These are phyloP conservation scores for Doris montereyensis DNA, from an alignment of 2,888 invertebrate species.

Conservation along the genomic window DNA sequence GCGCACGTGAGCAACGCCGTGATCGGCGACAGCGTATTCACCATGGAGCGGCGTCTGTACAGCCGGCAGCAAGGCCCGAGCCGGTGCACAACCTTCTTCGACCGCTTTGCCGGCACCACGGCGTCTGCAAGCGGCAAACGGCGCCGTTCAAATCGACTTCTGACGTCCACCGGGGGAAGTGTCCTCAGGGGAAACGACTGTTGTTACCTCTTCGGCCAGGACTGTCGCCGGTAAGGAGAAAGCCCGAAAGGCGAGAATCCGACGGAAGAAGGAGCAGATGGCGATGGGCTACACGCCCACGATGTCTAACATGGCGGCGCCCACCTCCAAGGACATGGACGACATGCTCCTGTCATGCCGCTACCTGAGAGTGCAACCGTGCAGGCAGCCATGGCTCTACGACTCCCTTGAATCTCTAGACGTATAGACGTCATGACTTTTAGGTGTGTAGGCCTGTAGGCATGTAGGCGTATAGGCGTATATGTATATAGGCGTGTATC, in stretches of 20 bases:
- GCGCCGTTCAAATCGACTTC: conserved; percentile 42
- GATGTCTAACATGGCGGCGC: conserved; percentile 47
- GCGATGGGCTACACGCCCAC: conserved; percentile 54
- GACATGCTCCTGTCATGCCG: conserved; percentile 49
- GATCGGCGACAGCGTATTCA: conserved; percentile 48
- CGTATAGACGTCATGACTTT: no score
- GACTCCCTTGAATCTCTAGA: no score
- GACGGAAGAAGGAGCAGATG: conserved; percentile 53
- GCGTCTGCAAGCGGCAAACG: conserved; percentile 1
- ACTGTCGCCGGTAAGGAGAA: conserved; percentile 56
- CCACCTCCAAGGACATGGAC: conserved; percentile 51
- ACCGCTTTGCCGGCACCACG: conserved; percentile 16
- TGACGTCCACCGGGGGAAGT: conserved; percentile 12
- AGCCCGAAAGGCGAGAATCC: conserved; percentile 55
- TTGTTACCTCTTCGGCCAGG: conserved; percentile 36
- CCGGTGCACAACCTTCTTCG: conserved; percentile 36
- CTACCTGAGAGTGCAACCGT: conserved; percentile 50
- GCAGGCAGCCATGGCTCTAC: conserved; percentile 39
- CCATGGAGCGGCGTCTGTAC: conserved; percentile 53
- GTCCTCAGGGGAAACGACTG: conserved; percentile 40
- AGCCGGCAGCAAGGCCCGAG: conserved; percentile 49
- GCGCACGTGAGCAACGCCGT: conserved; percentile 51
- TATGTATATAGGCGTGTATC: no score
- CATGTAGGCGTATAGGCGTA: no score
- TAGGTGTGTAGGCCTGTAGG: no score